Evolutionary conservation across 2,113 vertebrate genomes (phyloP).

Genomic region (Dolichallabes microphthalmus): DNA sequence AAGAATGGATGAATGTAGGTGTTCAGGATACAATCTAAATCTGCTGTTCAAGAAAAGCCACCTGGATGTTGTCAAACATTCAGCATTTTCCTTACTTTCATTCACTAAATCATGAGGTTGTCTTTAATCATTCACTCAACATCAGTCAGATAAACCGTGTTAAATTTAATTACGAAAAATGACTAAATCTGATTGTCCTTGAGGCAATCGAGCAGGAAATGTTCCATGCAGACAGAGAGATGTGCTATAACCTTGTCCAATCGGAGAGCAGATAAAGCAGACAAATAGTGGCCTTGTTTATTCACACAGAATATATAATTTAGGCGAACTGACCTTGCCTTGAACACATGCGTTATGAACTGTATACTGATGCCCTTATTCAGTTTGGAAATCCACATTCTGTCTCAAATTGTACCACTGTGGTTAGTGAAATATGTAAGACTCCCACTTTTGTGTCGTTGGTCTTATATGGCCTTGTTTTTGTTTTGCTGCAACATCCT

Average conservation of each 20-base stretch:
- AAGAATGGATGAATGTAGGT: neutral
- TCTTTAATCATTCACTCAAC: no score
- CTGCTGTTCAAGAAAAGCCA: neutral
- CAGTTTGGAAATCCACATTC: neutral
- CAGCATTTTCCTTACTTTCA: neutral
- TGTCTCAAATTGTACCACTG: neutral
- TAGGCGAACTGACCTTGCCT: conserved; percentile 50
- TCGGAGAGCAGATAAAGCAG: conserved; percentile 52
- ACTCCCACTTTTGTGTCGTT: neutral
- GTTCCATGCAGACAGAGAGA: conserved; percentile 9
- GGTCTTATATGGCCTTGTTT: conserved; percentile 33
- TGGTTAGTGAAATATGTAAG: neutral
- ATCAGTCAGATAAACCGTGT: neutral
- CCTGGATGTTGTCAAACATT: neutral
- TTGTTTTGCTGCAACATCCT: conserved; percentile 1
- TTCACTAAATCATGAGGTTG: neutral
- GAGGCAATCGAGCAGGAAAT: neutral
- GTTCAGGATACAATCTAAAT: neutral
- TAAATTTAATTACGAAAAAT: neutral
- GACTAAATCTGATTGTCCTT: conserved; percentile 8
- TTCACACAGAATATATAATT: conserved; percentile 51
- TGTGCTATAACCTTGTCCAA: conserved; percentile 41
- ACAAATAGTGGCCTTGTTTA: conserved; percentile 55
- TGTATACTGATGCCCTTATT: neutral
- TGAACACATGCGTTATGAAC: conserved; percentile 17